Evolutionary conservation across 23 tunicate genomes (phyloP), one percentile per base, ranked within the genome.

Genomic region (Ascidia mentula): DNA sequence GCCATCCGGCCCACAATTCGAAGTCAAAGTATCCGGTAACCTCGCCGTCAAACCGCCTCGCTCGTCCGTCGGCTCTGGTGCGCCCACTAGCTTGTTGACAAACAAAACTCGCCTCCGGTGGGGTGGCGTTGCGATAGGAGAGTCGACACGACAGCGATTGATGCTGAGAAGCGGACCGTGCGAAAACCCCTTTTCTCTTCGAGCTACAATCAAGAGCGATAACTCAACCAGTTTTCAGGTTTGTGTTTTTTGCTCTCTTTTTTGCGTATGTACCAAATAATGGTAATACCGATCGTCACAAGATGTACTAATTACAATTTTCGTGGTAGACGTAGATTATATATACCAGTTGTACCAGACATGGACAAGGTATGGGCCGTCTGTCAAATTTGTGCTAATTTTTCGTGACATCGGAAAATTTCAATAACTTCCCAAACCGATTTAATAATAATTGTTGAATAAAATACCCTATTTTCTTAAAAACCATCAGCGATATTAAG

Each of bases 1-100:
- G 72, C 97, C 97, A 28, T 65, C 89, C 35, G 97, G 90, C 12
- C 89, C 97, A 42, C 89, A 91, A 73, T 91, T 87, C 59, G 97
- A 91, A 72, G 83, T 91, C 18, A 71, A 78, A 22, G n/a, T 91
- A 18, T 31, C 38, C 7, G 89, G 87, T 18, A 42, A 71, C 34
- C 69, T 89, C 18, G 60, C 74, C 40, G 80, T 69, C 42, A 32
- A 69, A 20, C 36, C 82, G 0, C 18, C 24, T 70, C 37, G 28
- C 37, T 24, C 81, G 9, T 69, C 82, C 28, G 60, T 42, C 70
- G 30, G 72, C 75, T 33, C 61, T 15, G n/a, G 30, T 1, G 36
- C 80, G 6, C 40, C 75, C 2, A 86, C 97, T 22, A 38, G 78
- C 70, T 59, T 91, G 32, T 53, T 91, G 60, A 91, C 97, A 38